phyloP scores from a whole-genome alignment of 2,888 invertebrate species.

The Tanytarsus gracilentus region DNA sequence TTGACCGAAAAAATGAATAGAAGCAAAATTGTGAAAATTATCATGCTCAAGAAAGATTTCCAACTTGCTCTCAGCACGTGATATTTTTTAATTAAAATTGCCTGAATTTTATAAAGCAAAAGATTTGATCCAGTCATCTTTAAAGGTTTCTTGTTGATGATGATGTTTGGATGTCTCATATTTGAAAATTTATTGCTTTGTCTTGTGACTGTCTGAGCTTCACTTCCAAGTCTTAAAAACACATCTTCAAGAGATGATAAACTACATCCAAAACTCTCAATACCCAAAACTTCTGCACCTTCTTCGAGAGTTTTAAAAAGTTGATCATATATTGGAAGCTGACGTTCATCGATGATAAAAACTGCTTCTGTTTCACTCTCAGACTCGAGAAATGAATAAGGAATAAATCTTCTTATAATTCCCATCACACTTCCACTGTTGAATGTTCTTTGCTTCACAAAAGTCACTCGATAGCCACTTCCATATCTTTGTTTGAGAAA shows the following conservation, averaged over 20 bases:
- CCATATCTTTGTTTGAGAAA: constrained; percentile 78
- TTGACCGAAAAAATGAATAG: neutral
- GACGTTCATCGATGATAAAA: constrained; percentile 56
- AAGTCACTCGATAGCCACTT: constrained; percentile 68
- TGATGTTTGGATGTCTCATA: neutral
- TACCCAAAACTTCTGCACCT: constrained; percentile 49
- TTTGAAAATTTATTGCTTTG: neutral
- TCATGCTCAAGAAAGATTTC: neutral
- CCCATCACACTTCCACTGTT: constrained; percentile 47
- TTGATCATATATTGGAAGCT: constrained; percentile 53
- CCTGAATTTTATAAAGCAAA: neutral
- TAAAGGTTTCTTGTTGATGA: too few species aligned
- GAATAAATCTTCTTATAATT: constrained; percentile 54
- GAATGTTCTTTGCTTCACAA: constrained; percentile 48
- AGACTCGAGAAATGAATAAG: constrained; percentile 54
- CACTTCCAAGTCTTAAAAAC: constrained; percentile 62
- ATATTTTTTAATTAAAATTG: neutral
- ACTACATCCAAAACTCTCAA: constrained; percentile 71
- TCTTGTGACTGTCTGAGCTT: constrained; percentile 33
- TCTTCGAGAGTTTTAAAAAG: constrained; percentile 61
- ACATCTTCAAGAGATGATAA: constrained; percentile 86
- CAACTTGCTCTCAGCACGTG: neutral
- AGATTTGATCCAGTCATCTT: neutral
- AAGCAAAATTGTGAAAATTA: neutral
- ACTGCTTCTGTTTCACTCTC: constrained; percentile 69